Evolutionary conservation across 2,888 invertebrate genomes (phyloP), one percentile per base, ranked within the genome.

Genomic region (Meteorus colon): DNA sequence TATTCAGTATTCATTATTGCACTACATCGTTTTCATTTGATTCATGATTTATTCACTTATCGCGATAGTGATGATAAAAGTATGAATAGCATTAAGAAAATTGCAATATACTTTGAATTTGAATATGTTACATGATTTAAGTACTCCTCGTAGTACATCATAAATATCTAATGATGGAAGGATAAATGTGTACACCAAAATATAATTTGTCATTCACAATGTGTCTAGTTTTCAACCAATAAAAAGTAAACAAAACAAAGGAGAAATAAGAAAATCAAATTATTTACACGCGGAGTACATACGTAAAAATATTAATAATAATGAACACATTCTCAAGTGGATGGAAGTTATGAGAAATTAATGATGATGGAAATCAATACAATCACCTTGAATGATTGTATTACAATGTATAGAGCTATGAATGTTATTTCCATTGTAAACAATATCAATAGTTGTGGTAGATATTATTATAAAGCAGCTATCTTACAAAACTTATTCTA

Each of bases 401-500:
- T 14, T 16, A 16, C 62, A 62, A 62, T 62, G 0, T 62, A 27
- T 29, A 60, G 16, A 74, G 24, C 19, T 10, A 29, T 29, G 4
- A 60, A 59, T 48, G 4, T 69, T 24, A n/a, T 19, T 24, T 67
- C 34, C 37, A 75, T 55, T 48, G 48, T 34, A 55, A 62, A 68
- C n/a, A 60, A 24, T 51, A 62, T 31, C 16, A 55, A 63, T 51
- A 73, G 73, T 55, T 68, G 55, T 55, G 5, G 8, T n/a, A 8
- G 6, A 55, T 55, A 19, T 48, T 68, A 73, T 70, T 68, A 73
- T 63, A 60, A 67, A 67, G 62, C 69, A 72, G 70, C 73, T 74
- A 74, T 75, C 67, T 76, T 81, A 75, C 76, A 76, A 72, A 37
- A 27, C n/a, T 31, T 55, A 34, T 48, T 34, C 83, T 87, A 89